These are phyloP conservation scores for Nannoperca obscura DNA, from an alignment of 2,797 vertebrate species.

Conservation along the genomic window DNA sequence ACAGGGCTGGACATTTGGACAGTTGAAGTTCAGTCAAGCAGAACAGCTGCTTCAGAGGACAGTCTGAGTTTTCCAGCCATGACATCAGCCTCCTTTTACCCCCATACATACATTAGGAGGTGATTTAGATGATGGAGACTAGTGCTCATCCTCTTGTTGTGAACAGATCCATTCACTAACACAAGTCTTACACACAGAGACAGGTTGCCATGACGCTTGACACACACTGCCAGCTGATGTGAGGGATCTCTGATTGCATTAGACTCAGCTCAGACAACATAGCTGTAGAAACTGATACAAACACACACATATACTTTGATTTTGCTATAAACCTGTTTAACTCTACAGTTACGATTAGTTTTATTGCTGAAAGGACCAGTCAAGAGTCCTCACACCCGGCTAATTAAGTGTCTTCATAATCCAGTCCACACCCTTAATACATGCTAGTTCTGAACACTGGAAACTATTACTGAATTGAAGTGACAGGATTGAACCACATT, in stretches of 20 bases:
- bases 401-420: constrained; percentile 1
- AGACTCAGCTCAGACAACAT: constrained; percentile 69
- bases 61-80: constrained; percentile 54
- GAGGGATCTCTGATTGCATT: constrained; percentile 66
- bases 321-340: constrained; percentile 18
- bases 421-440: not conserved
- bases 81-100: constrained; percentile 64
- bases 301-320: constrained; percentile 28
- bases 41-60: constrained; percentile 61
- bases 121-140: constrained; percentile 46
- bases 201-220: constrained; percentile 69
- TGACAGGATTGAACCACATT: constrained; percentile 16
- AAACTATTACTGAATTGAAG: not conserved
- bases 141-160: constrained; percentile 62
- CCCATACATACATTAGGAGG: constrained; percentile 26
- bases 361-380: not conserved
- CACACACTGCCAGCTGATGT: constrained; percentile 69
- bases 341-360: not conserved
- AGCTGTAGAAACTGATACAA: constrained; percentile 39
- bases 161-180: constrained; percentile 68
- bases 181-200: constrained; percentile 60
- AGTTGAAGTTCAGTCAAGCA: constrained; percentile 14
- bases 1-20: constrained; percentile 25
- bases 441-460: not conserved
- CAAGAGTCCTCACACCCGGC: constrained; percentile 1